Conservation (phyloP, 2,888 invertebrate species). For the Hirtodrosophila histrioides region DNA sequence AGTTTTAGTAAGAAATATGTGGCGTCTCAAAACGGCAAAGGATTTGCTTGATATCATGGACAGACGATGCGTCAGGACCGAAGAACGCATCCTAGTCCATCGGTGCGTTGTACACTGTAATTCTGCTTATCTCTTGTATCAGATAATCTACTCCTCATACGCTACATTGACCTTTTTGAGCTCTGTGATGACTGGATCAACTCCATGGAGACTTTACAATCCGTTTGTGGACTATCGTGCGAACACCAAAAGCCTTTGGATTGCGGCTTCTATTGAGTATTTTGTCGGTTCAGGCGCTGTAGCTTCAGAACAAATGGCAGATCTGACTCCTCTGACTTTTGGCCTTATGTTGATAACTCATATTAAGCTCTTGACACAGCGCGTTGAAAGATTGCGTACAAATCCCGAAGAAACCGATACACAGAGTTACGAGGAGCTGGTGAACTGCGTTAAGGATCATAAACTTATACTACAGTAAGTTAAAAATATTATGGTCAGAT, state of each 20-base stretch:
- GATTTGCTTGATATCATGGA: neutral
- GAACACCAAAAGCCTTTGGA: conserved; percentile 21
- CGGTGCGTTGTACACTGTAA: no score
- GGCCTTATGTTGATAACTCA: conserved; percentile 32
- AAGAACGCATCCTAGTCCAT: no score
- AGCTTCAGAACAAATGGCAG: conserved; percentile 19
- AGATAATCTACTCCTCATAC: no score
- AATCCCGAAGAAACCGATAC: neutral
- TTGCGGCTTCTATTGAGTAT: conserved; percentile 16
- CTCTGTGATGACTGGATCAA: conserved; percentile 21
- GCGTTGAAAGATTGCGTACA: conserved; percentile 29
- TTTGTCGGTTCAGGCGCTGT: neutral
- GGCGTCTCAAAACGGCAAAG: neutral
- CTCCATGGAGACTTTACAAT: conserved; percentile 47
- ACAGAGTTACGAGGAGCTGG: conserved; percentile 23
- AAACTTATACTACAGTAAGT: conserved; percentile 41
- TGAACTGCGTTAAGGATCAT: conserved; percentile 48
- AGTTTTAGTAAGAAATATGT: neutral
- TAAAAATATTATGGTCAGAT: neutral
- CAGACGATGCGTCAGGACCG: no score
- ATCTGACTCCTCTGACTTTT: conserved; percentile 32
- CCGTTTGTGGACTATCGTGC: conserved; percentile 36
- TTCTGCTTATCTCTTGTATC: no score
- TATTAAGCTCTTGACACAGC: conserved; percentile 21
- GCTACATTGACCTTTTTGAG: conserved; percentile 23